A percentile compares a stretch with the other conserved stretches of the same genome.
These are phyloP conservation scores for Nycticryphes semicollaris DNA, from an alignment of 2,113 vertebrate species.

Conservation along the genomic window DNA sequence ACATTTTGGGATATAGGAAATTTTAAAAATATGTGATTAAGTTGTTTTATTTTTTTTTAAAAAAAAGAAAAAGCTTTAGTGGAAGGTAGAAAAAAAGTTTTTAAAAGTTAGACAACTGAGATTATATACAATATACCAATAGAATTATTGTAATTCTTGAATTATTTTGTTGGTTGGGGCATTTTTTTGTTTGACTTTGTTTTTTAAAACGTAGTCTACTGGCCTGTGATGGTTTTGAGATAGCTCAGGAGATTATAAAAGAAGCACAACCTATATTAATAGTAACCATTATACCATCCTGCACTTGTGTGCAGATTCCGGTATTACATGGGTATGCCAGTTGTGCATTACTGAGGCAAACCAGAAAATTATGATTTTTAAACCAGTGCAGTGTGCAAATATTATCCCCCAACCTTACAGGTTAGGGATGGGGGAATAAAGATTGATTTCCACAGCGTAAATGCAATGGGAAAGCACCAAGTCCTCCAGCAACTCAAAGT, in stretches of 20 bases:
- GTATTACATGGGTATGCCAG: background rate
- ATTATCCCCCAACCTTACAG: background rate
- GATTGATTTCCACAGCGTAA: background rate
- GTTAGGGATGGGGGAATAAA: background rate
- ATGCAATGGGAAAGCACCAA: background rate
- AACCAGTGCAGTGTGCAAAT: background rate
- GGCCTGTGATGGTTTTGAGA: background rate
- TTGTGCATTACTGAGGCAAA: background rate
- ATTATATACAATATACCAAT: background rate
- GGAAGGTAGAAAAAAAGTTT: background rate
- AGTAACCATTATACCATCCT: background rate
- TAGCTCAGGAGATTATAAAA: background rate
- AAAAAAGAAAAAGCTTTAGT: background rate
- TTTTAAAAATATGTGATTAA: background rate
- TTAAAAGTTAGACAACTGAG: background rate
- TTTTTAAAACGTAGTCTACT: background rate
- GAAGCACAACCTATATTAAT: background rate
- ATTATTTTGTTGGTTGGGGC: background rate
- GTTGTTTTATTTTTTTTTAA: background rate
- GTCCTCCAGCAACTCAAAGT: background rate
- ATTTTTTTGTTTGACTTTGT: background rate
- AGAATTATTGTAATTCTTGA: background rate
- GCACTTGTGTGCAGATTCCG: background rate
- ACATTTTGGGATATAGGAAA: background rate
- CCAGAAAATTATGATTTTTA: background rate